Base-by-base conservation (phyloP, 2,113 vertebrate species). In the Tragelaphus scriptus region DNA sequence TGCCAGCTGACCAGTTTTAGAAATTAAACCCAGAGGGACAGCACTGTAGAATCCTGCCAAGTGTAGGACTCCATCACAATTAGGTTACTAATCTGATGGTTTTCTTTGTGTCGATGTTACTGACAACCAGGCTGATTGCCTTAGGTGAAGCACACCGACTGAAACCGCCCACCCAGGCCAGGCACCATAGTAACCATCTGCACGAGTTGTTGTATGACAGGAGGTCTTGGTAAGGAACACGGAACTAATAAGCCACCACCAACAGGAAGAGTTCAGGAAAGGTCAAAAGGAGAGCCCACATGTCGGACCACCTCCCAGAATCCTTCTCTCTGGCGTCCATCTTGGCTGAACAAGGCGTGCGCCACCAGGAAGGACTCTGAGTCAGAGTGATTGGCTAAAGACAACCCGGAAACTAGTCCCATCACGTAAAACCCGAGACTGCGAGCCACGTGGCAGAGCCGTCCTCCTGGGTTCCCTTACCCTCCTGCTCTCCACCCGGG, bases 191-290 rank as follows among this genome's bases (percentile, higher is more conserved):
- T 21, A 36, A 10, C n/a, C 17, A 21, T 36, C 32, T 36, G 65
- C n/a, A 0, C 21, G 32, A 36, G 17, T 0, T 36, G 8, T 19
- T 10, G 9, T 19, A 5, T 0, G 8, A 21, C 32, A 10, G 32
- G 65, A 21, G 17, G 17, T 68, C 16, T 32, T n/a, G 32, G 65
- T 21, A 36, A 68, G 17, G 32, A 68, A 68, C 65, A 21, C 2
- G 1, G 65, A 68, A 21, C 65, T 36, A 21, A 68, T 68, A 36
- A 11, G 8, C 32, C 65, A 21, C 17, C 17, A n/a, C 65, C 32
- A 9, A 68, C 32, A 2, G 4, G 16, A 10, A 36, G 32, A 68
- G 65, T 5, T 68, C 9, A 21, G 65, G 65, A 68, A 68, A 68
- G 32, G 65, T 68, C 65, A n/a, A 68, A n/a, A 68, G 16, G 32